Conservation (phyloP, 2,797 vertebrate species). For the Acridotheres tristis region DNA sequence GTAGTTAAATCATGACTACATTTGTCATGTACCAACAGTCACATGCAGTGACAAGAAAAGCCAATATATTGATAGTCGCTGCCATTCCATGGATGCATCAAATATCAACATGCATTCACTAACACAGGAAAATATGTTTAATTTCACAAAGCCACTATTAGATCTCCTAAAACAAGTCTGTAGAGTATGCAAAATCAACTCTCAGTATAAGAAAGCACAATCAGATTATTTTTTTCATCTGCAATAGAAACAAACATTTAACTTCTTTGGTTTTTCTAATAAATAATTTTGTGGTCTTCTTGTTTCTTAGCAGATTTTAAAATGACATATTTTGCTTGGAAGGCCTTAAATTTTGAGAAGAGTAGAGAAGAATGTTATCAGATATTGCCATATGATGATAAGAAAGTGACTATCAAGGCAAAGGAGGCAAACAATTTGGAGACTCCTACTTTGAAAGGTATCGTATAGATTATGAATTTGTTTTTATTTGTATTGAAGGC, state of each 20-base stretch:
- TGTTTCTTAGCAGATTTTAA: neutral
- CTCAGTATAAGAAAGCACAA: neutral
- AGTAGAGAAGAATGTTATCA: neutral
- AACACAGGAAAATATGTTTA: neutral
- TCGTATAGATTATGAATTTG: fast-evolving
- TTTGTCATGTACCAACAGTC: neutral
- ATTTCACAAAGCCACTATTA: neutral
- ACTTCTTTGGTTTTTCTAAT: neutral
- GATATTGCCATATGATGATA: neutral
- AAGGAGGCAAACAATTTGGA: neutral
- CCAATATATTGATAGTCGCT: neutral
- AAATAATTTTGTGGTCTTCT: neutral
- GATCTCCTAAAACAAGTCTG: neutral
- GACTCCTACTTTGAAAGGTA: neutral
- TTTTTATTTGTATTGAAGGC: neutral
- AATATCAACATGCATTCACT: neutral
- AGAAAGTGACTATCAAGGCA: neutral
- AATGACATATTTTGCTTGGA: neutral
- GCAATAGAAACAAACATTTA: neutral
- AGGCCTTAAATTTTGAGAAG: neutral
- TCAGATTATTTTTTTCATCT: neutral
- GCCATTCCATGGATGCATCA: neutral
- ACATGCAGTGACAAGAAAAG: neutral
- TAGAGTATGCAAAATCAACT: neutral
- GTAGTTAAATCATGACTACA: neutral